Evolutionary conservation across 2,797 vertebrate species (phyloP).

Genomic region (Darevskia nairensis): DNA sequence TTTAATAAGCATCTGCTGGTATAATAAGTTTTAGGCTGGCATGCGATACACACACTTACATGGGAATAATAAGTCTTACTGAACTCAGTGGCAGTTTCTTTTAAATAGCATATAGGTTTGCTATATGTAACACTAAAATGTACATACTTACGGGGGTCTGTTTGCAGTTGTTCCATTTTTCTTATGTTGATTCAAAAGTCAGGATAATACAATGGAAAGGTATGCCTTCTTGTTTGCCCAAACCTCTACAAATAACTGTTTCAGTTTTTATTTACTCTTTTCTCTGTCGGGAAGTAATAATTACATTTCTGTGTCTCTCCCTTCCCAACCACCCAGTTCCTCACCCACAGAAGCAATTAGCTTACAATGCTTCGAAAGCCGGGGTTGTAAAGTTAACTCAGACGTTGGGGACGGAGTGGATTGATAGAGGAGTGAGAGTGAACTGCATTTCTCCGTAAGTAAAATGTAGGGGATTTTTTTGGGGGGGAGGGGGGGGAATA

Average conservation of each 20-base stretch:
- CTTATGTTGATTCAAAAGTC: slow-evolving; percentile 1
- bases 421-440: slow-evolving; percentile 83
- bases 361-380: slow-evolving; percentile 83
- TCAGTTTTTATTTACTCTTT: slow-evolving; percentile 15
- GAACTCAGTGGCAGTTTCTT: neutral
- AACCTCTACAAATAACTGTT: neutral
- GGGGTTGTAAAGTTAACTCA: slow-evolving; percentile 87
- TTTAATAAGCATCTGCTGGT: neutral
- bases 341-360: slow-evolving; percentile 86
- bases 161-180: fast-evolving
- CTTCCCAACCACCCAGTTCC: slow-evolving; percentile 80
- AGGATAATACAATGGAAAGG: neutral
- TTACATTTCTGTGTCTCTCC: slow-evolving; percentile 42
- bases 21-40: neutral
- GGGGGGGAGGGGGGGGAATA: slow-evolving; percentile 17
- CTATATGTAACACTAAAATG: neutral
- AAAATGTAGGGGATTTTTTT: slow-evolving; percentile 42
- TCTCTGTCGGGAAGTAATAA: slow-evolving; percentile 33
- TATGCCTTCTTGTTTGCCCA: neutral
- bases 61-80: neutral
- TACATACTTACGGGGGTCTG: neutral
- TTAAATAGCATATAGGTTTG: slow-evolving; percentile 4
- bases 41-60: neutral
- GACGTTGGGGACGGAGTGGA: slow-evolving; percentile 84
- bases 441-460: slow-evolving; percentile 89